Evolutionary conservation across 1,140 invertebrate species (phyloP), one percentile per base, ranked within the genome.

Genomic region (Pseudomyrmex cubaensis): DNA sequence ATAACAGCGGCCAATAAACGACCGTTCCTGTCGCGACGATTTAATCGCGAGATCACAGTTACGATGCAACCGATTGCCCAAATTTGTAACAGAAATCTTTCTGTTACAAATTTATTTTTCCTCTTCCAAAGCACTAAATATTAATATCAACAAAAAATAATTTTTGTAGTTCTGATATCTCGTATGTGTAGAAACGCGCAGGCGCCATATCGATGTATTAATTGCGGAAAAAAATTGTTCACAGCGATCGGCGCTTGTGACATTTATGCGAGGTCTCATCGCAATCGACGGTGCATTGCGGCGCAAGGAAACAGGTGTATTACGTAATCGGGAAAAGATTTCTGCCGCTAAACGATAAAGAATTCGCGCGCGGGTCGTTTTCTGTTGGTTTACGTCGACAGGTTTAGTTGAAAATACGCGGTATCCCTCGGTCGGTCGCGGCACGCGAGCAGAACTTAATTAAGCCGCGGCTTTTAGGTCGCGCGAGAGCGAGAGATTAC

Each of bases 361-460:
- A 80, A 80, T 80, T 80, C 46, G 54, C 64, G 66, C 76, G 76
- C 59, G 35, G 35, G 67, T 77, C 75, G 54, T 69, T 77, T 35
- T 77, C 63, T 77, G 76, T 80, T 80, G 67, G 66, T 80, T 80
- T 70, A 72, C 46, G 66, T 72, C 76, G 76, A 59, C 64, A 69
- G 59, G 48, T 50, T 66, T 48, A 52, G 66, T 80, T 57, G 66
- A 62, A 80, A 80, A 59, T 72, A 70, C 54, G 54, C 50, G 63
- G 76, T 59, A 35, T 80, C 66, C 54, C 76, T 72, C 76, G 59
- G 76, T 80, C 66, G 54, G 12, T 72, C 66, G 66, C 46, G 76
- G 76, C 76, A 80, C 66, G 76, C 76, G 76, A 80, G 10, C 76
- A 80, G 76, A 80, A 80, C 76, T 80, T 80, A 80, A 80, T 80